Conservation (phyloP, 2,113 vertebrate species). For the Aspidoscelis tigris region DNA sequence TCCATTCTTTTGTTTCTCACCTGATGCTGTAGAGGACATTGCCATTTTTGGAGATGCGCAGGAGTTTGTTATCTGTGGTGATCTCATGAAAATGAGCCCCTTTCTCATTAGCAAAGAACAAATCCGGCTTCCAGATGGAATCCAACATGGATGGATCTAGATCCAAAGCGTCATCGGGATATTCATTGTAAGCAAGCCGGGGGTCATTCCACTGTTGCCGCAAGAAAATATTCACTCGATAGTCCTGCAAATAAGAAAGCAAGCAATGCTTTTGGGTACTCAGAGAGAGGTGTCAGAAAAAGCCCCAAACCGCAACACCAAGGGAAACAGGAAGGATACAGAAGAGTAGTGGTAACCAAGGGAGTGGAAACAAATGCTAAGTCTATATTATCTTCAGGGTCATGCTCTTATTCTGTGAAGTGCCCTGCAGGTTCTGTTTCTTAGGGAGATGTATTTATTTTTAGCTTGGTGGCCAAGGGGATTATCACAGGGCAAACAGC, state of each 20-base stretch:
- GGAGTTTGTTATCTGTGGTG: conserved; percentile 97
- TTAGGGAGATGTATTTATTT: conserved; percentile 33
- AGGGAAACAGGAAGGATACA: neutral
- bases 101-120: conserved; percentile 99
- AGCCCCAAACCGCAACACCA: neutral
- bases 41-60: conserved; percentile 94
- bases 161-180: conserved; percentile 95
- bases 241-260: conserved; percentile 81
- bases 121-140: conserved; percentile 98
- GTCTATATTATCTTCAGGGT: neutral
- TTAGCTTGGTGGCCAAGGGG: conserved; percentile 40
- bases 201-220: conserved; percentile 99
- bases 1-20: conserved; percentile 66
- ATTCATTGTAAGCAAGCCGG: conserved; percentile 95
- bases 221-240: conserved; percentile 97
- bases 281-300: neutral
- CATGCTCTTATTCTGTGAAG: accelerated
- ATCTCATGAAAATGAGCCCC: conserved; percentile 98
- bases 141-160: conserved; percentile 98
- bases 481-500: conserved; percentile 37
- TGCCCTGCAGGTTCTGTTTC: conserved; percentile 5
- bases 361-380: neutral
- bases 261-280: neutral
- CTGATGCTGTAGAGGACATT: conserved; percentile 99
- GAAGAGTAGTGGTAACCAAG: neutral